phyloP scores from a whole-genome alignment of 2,888 invertebrate genomes.

The Mimas tiliae region DNA sequence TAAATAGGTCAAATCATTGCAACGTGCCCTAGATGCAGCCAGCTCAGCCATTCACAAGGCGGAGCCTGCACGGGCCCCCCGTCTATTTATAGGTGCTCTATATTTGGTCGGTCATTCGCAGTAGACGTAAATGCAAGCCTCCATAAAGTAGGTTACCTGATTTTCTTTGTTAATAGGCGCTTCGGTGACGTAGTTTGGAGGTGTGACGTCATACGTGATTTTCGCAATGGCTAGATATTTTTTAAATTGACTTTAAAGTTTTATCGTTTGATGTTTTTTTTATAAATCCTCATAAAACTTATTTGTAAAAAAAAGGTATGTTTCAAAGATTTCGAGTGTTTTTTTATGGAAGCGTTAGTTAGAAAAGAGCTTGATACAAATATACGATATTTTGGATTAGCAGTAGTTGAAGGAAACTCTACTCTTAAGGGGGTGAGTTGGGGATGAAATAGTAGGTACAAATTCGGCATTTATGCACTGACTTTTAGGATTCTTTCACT shows the following conservation, averaged over 20 bases:
- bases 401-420: too few relatives aligned
- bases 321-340: too few relatives aligned
- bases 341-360: too few relatives aligned
- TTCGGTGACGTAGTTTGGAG: conserved; percentile 71
- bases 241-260: background rate
- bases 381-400: too few relatives aligned
- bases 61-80: conserved; percentile 63
- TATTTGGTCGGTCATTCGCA: conserved; percentile 82
- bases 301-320: too few relatives aligned
- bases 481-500: too few relatives aligned
- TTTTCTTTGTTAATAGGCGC: conserved; percentile 74
- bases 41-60: conserved; percentile 71
- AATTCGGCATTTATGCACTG: too few relatives aligned
- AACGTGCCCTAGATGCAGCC: conserved; percentile 75
- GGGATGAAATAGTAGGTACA: too few relatives aligned
- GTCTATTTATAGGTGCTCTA: conserved; percentile 80
- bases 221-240: background rate
- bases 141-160: conserved; percentile 81
- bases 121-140: conserved; percentile 74
- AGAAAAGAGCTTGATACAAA: too few relatives aligned
- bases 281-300: too few relatives aligned
- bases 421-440: too few relatives aligned
- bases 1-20: conserved; percentile 83
- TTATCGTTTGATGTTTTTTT: too few relatives aligned
- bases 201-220: conserved; percentile 62